Percentiles rank a stretch among this genome's conserved stretches.
Evolutionary conservation across 35 echinoderm and acorn worm genomes (phyloP).

Genomic region (Heliocidaris erythrogramma): DNA sequence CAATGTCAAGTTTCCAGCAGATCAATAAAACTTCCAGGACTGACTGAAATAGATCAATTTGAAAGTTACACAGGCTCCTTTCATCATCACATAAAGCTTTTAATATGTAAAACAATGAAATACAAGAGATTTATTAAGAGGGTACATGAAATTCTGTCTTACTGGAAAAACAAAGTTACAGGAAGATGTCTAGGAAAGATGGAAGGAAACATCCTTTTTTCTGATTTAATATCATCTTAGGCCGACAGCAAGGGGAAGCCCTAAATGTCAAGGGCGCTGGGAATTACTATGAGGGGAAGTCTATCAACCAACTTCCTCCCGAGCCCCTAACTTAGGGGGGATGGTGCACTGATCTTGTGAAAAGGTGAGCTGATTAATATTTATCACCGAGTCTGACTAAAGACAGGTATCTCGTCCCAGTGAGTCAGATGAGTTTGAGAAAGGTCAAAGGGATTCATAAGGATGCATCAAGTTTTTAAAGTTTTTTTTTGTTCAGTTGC

Average conservation of each 20-base stretch:
- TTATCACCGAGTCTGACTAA: neutral
- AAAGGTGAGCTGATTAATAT: neutral
- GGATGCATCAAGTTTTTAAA: too few relatives aligned
- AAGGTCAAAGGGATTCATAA: too few relatives aligned
- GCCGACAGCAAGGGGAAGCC: neutral
- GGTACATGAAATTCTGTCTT: neutral
- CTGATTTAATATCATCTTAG: neutral
- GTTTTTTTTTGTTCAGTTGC: too few relatives aligned
- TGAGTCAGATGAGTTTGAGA: neutral
- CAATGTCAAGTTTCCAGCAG: too few relatives aligned
- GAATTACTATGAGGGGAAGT: neutral
- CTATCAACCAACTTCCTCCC: neutral
- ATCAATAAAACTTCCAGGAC: too few relatives aligned
- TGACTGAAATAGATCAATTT: too few relatives aligned
- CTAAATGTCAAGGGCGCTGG: conserved; percentile 6
- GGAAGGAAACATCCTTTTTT: neutral
- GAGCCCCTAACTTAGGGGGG: neutral
- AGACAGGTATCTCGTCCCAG: neutral
- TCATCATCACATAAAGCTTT: neutral
- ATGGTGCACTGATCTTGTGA: neutral
- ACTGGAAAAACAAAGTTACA: neutral
- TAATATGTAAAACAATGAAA: neutral
- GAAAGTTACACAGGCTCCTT: too few relatives aligned
- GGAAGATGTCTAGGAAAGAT: neutral
- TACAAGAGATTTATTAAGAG: neutral